A percentile compares a stretch with the other conserved stretches of the same genome.
Evolutionary conservation across 2,113 vertebrate species (phyloP).

Genomic region (Myotis lucifugus): DNA sequence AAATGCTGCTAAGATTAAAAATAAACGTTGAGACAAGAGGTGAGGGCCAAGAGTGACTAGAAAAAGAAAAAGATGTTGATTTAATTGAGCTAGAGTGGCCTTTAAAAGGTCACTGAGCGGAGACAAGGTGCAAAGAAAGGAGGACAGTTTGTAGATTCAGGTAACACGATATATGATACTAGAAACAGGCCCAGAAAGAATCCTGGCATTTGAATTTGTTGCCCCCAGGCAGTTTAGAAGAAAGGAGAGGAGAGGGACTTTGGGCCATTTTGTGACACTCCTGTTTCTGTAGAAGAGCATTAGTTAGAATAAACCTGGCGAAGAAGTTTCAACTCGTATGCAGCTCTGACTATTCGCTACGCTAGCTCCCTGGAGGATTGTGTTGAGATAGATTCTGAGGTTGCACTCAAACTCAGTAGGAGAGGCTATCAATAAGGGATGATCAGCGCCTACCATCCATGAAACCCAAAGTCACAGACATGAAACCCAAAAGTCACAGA

Average conservation of each 20-base stretch:
- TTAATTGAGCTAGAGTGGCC: neutral
- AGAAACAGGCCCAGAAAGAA: neutral
- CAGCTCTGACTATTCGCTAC: neutral
- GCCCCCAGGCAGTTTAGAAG: neutral
- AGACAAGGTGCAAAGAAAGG: neutral
- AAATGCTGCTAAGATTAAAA: slow-evolving; percentile 38
- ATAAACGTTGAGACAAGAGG: neutral
- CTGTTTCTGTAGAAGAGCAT: neutral
- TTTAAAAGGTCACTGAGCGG: slow-evolving; percentile 59
- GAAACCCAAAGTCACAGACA: neutral
- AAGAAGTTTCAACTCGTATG: neutral
- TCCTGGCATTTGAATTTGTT: neutral
- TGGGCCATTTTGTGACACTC: neutral
- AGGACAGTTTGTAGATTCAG: neutral
- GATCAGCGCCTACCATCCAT: neutral
- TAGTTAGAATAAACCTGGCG: neutral
- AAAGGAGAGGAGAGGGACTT: neutral
- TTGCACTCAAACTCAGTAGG: neutral
- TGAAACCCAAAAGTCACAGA: neutral
- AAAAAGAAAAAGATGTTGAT: slow-evolving; percentile 54
- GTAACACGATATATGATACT: neutral
- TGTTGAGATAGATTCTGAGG: neutral
- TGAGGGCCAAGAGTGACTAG: slow-evolving; percentile 35
- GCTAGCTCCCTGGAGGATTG: neutral
- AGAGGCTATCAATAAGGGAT: neutral